Percentiles rank a stretch among this genome's conserved stretches.
Evolutionary conservation across 2,888 invertebrate genomes (phyloP).

Genomic region (Theretra japonica): DNA sequence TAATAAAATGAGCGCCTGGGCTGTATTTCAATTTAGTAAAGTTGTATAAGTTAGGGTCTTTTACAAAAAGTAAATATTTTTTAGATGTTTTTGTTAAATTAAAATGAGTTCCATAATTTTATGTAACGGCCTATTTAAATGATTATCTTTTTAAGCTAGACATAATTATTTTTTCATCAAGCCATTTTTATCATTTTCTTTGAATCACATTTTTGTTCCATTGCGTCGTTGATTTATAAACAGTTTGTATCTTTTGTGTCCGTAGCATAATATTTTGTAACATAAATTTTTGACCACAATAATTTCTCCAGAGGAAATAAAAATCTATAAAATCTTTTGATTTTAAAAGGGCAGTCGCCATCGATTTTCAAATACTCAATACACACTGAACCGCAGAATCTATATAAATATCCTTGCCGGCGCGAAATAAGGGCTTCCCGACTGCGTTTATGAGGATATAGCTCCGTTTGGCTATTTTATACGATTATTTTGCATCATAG

Average conservation of each 20-base stretch:
- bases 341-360: neutral
- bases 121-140: too few species aligned
- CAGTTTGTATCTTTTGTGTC: too few species aligned
- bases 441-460: slow-evolving; percentile 14
- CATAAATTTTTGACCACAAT: neutral
- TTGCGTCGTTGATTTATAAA: too few species aligned
- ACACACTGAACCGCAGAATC: neutral
- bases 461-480: slow-evolving; percentile 18
- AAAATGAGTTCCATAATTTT: too few species aligned
- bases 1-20: neutral
- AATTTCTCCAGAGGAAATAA: neutral
- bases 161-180: too few species aligned
- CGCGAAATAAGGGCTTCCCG: slow-evolving; percentile 5
- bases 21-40: neutral
- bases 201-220: too few species aligned
- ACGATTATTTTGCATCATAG: slow-evolving; percentile 24
- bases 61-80: too few species aligned
- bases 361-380: neutral
- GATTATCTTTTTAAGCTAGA: too few species aligned
- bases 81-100: too few species aligned
- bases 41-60: too few species aligned
- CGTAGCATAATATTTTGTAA: too few species aligned
- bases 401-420: neutral
- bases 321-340: neutral
- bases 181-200: too few species aligned